A percentile compares a stretch with the other conserved stretches of the same genome.
Evolutionary conservation across 2,113 vertebrate genomes (phyloP).

Genomic region (Colinus virginianus): DNA sequence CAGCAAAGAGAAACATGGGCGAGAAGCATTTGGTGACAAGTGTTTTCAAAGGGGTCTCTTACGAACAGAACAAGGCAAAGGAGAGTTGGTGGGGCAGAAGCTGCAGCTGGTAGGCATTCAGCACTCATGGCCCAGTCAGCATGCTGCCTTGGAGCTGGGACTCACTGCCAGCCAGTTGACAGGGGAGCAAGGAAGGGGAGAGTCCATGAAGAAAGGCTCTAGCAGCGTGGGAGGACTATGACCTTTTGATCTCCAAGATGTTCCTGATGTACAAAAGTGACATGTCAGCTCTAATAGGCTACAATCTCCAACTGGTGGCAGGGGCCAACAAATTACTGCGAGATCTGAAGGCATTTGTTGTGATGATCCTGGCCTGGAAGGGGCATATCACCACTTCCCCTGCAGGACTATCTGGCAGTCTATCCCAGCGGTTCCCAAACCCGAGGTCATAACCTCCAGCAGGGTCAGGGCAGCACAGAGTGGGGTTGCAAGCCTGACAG

Average conservation of each 20-base stretch:
- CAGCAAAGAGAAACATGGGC: background rate
- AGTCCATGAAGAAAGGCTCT: background rate
- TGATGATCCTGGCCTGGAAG: slow-evolving; percentile 22
- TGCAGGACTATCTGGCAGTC: slow-evolving; percentile 26
- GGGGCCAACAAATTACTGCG: slow-evolving; percentile 60
- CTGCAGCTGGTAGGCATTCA: background rate
- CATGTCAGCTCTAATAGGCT: slow-evolving; percentile 67
- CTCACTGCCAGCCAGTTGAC: background rate
- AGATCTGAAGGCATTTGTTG: slow-evolving; percentile 70
- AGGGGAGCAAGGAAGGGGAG: background rate
- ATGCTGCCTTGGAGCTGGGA: accelerated
- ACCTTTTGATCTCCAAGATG: slow-evolving; percentile 62
- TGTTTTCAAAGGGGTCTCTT: background rate
- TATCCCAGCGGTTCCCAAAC: background rate
- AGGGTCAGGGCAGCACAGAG: slow-evolving; percentile 50
- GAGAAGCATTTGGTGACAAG: background rate
- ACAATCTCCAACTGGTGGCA: slow-evolving; percentile 11
- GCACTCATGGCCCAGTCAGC: background rate
- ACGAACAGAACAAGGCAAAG: background rate
- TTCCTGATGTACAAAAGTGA: slow-evolving; percentile 61
- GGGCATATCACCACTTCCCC: background rate
- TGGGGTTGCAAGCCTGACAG: slow-evolving; percentile 40
- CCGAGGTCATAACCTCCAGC: slow-evolving; percentile 37
- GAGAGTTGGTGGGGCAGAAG: background rate
- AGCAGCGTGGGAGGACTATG: slow-evolving; percentile 66